Conservation (phyloP, 2,888 invertebrate genomes). For the Penaeus monodon region DNA sequence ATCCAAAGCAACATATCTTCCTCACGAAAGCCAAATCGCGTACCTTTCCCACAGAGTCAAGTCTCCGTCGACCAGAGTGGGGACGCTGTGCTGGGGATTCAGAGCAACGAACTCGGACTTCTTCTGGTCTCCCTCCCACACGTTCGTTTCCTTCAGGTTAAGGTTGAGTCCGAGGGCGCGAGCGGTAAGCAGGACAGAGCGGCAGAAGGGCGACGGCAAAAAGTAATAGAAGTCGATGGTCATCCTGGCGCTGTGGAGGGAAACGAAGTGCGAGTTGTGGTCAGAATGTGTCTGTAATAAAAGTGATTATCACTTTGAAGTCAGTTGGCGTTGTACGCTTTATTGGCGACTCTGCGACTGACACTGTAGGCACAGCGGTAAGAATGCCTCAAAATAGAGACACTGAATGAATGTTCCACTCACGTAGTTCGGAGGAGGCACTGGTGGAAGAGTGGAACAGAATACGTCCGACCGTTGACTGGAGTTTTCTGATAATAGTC, state of each 20-base stretch:
- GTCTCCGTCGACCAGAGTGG: conserved; percentile 39
- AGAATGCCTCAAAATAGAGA: background rate
- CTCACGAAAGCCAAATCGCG: background rate
- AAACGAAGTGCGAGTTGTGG: background rate
- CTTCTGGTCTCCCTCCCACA: conserved; percentile 11
- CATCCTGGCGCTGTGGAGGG: background rate
- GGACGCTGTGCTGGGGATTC: conserved; percentile 40
- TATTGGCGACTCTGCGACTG: no score
- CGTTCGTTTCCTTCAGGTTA: conserved; percentile 12
- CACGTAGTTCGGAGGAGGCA: no score
- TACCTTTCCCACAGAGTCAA: conserved; percentile 36
- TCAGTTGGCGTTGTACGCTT: no score
- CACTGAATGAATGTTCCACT: no score
- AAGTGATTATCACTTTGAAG: no score
- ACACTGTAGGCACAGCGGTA: background rate
- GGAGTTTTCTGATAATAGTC: no score
- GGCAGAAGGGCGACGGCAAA: conserved; percentile 29
- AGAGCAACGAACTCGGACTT: conserved; percentile 35
- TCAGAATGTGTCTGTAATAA: no score
- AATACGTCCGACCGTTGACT: no score
- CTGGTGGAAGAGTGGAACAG: no score
- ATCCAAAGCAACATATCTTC: no score
- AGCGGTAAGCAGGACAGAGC: conserved; percentile 39
- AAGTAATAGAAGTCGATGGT: conserved; percentile 23
- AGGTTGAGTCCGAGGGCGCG: conserved; percentile 22